Evolutionary conservation across 2,113 vertebrate genomes (phyloP).

Genomic region (Pongo abelii): DNA sequence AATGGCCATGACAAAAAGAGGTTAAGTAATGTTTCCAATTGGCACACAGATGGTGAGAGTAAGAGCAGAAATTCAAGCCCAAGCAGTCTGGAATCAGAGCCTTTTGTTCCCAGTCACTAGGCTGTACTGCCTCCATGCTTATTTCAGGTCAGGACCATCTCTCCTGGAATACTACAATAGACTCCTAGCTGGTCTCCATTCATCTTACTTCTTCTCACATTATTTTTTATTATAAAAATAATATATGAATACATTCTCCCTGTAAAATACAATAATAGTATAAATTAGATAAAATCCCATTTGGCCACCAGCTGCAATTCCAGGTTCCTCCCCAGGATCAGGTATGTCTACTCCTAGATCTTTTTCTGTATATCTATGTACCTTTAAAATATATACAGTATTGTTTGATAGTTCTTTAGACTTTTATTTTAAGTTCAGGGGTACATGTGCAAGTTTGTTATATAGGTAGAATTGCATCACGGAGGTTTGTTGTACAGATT

Average conservation of each 20-base stretch:
- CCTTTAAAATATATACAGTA: not conserved
- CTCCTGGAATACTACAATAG: not conserved
- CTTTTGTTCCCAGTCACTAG: not conserved
- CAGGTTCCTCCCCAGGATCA: not conserved
- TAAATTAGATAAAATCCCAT: slow-evolving; percentile 20
- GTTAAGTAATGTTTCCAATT: not conserved
- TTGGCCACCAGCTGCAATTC: not conserved
- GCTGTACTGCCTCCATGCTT: not conserved
- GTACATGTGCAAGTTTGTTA: no score
- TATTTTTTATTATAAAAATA: slow-evolving; percentile 29
- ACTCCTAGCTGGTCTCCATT: not conserved
- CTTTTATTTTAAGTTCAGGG: no score
- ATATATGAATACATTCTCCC: not conserved
- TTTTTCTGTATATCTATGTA: not conserved
- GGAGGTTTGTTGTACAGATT: no score
- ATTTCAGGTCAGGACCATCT: not conserved
- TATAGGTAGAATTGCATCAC: no score
- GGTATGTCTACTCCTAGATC: not conserved
- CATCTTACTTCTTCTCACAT: not conserved
- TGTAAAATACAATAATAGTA: not conserved
- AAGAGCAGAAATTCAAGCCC: not conserved
- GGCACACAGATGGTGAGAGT: not conserved
- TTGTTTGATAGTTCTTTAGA: not conserved
- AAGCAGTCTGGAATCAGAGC: not conserved
- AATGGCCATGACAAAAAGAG: not conserved